Conservation (phyloP, 2,113 vertebrate species). For the Otocyon megalotis region DNA sequence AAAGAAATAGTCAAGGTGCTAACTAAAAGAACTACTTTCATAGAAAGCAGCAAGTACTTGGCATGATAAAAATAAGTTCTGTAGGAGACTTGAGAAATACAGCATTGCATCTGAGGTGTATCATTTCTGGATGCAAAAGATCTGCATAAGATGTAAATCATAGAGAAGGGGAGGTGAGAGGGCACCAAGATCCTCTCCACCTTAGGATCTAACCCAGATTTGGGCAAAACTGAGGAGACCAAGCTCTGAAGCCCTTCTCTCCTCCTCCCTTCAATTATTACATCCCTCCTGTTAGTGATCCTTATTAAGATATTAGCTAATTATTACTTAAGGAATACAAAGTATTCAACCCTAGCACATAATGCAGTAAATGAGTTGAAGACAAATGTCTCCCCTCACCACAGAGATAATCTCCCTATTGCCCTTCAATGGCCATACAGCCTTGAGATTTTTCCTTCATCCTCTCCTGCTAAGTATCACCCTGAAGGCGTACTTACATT, state of each 20-base stretch:
- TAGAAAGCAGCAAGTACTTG: conserved; percentile 82
- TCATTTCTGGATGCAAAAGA: not conserved
- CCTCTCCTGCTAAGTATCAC: not conserved
- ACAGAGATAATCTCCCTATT: not conserved
- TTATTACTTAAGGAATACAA: conserved; percentile 35
- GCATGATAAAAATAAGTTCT: conserved; percentile 72
- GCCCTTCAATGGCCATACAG: not conserved
- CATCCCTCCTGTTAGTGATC: not conserved
- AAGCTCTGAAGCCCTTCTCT: not conserved
- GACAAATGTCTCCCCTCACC: not conserved
- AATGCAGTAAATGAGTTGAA: not conserved
- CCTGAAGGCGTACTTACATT: not conserved
- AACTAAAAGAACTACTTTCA: conserved; percentile 83
- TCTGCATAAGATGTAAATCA: rapidly evolving
- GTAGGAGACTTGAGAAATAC: conserved; percentile 45
- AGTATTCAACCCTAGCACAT: not conserved
- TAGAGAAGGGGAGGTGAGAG: not conserved
- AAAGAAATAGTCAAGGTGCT: conserved; percentile 81
- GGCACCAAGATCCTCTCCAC: not conserved
- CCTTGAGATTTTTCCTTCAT: not conserved
- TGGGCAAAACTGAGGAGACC: not conserved
- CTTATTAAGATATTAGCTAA: conserved; percentile 14
- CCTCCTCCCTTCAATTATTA: not conserved
- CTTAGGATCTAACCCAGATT: not conserved
- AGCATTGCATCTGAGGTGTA: not conserved